These are phyloP conservation scores for Chelon labrosus DNA, from an alignment of 2,797 vertebrate genomes.

Conservation along the genomic window DNA sequence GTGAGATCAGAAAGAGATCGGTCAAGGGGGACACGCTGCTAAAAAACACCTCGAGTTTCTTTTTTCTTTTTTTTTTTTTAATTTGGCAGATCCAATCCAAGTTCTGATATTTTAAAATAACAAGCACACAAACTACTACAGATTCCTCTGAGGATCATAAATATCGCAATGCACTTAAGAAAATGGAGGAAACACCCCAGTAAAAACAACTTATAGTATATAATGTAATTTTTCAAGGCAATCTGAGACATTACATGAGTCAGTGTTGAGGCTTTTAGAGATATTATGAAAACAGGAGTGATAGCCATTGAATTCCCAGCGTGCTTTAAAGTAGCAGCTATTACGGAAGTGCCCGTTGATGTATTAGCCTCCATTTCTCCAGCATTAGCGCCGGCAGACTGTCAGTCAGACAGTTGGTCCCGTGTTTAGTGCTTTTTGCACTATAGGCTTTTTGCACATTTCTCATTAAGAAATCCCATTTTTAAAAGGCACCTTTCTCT, in stretches of 20 bases:
- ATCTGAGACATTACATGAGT: constrained; percentile 28
- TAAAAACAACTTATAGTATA: constrained; percentile 47
- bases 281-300: constrained; percentile 32
- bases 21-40: constrained; percentile 5
- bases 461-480: neutral
- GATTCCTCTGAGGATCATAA: constrained; percentile 15
- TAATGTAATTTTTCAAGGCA: constrained; percentile 35
- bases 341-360: neutral
- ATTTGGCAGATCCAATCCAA: neutral
- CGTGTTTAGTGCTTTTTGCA: neutral
- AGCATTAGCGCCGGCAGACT: constrained; percentile 16
- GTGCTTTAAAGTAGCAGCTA: constrained; percentile 19
- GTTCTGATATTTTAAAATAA: constrained; percentile 34
- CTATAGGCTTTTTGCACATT: neutral
- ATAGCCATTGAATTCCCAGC: constrained; percentile 9
- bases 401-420: neutral
- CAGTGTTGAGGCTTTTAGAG: constrained; percentile 8
- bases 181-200: neutral
- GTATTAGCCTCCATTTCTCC: constrained; percentile 4
- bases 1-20: constrained; percentile 25
- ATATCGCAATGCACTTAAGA: constrained; percentile 14
- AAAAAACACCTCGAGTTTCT: constrained; percentile 11
- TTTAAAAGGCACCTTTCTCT: neutral
- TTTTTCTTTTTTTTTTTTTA: neutral
- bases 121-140: neutral